These are phyloP conservation scores for Neotoxoptera formosana DNA, from an alignment of 1,140 invertebrate genomes.

Conservation along the genomic window DNA sequence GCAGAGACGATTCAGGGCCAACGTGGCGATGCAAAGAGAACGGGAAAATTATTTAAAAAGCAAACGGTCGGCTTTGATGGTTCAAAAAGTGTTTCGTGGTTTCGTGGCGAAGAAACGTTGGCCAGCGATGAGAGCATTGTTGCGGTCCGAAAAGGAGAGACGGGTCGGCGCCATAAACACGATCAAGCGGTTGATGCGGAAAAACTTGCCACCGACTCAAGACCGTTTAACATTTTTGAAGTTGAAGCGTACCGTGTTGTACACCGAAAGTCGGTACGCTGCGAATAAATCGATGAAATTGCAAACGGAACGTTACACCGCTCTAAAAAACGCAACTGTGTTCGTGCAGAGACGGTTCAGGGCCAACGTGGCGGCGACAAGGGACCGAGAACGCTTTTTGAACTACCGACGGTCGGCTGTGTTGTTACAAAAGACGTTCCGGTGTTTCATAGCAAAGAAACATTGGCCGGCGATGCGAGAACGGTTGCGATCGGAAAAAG, in stretches of 20 bases:
- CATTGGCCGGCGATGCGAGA: neutral
- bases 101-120: constrained; percentile 43
- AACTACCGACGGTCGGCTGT: constrained; percentile 62
- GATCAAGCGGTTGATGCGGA: constrained; percentile 59
- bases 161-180: neutral
- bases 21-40: constrained; percentile 58
- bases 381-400: constrained; percentile 61
- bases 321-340: constrained; percentile 50
- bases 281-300: constrained; percentile 46
- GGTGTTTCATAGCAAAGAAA: neutral
- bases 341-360: constrained; percentile 68
- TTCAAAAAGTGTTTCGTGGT: constrained; percentile 55
- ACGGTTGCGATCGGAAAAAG: neutral
- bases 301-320: constrained; percentile 21
- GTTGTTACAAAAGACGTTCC: constrained; percentile 59
- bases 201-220: constrained; percentile 25
- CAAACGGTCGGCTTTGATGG: constrained; percentile 56
- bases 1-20: constrained; percentile 67
- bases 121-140: neutral
- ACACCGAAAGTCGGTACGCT: constrained; percentile 58
- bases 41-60: constrained; percentile 60
- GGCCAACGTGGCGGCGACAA: constrained; percentile 65
- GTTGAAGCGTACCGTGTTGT: constrained; percentile 64
- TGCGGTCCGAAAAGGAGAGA: neutral
- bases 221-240: constrained; percentile 61